Base-by-base conservation (phyloP, 2,797 vertebrate species). In the Myoxocephalus aenaeus region DNA sequence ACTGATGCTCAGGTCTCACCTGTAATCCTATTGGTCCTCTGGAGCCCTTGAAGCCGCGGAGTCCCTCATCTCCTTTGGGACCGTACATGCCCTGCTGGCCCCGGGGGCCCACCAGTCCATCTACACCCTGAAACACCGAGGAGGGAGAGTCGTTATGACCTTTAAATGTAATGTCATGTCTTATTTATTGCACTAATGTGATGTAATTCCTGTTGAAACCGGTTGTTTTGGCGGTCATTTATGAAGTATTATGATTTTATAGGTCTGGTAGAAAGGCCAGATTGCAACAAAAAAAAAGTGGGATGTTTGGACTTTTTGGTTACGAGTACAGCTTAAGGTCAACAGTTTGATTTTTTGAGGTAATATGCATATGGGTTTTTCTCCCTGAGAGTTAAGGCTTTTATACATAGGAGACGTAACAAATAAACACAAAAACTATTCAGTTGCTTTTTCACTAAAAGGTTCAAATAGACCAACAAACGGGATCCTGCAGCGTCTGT, bases 41-140 rank as follows among this genome's bases (percentile, higher is more conserved):
- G 0, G 96, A 96, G 2, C 98, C 98, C 9, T 97, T 97, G 65
- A 98, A 98, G 18, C 98, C 98, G 74, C 98, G 92, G 0, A 93
- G 93, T 46, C 98, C 98, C 89, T 99, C 98, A 0, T 99, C 98
- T 44, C 98, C 98, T 89, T 99, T 99, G 61, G 97, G 97, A 0
- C 98, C 98, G 5, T 98, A 98, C 86, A 99, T 98, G 66, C 98
- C 98, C 81, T 99, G 98, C 85, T 99, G 98, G 2, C 98, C 98
- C 13, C 97, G 94, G 7, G 97, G 98, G 1, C 98, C 98, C 0
- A 90, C 86, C 70, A 95, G 93, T 12, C 98, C 98, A 0, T 99
- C 98, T 0, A 96, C 87, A 64, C 98, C 98, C 98, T 99, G 46
- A 4, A 2, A 48, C 17, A 54, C 44, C 88, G 29, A 65, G 22